phyloP scores from a whole-genome alignment of 2,888 invertebrate species.

The Trypoxylon attenuatum region DNA sequence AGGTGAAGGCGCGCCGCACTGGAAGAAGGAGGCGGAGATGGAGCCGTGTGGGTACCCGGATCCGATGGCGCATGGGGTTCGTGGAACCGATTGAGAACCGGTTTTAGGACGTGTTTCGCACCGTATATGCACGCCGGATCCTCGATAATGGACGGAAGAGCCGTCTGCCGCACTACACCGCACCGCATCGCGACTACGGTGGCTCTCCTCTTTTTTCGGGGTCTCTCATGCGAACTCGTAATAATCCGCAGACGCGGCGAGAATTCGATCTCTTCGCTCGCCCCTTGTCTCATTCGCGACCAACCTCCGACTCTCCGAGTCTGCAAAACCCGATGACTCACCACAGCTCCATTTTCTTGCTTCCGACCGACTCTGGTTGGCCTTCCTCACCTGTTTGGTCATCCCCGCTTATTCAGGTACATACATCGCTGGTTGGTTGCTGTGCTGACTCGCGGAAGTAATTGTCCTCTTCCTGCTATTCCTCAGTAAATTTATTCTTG shows the following conservation, averaged over 20 bases:
- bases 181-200: too few relatives aligned
- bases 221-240: slow-evolving; percentile 30
- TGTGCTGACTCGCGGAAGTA: too few relatives aligned
- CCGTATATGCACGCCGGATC: slow-evolving; percentile 54
- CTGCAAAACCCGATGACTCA: slow-evolving; percentile 17
- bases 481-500: too few relatives aligned
- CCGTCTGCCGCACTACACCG: slow-evolving; percentile 44
- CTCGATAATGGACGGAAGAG: slow-evolving; percentile 58
- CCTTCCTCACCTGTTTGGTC: too few relatives aligned
- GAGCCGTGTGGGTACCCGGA: slow-evolving; percentile 64
- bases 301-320: too few relatives aligned
- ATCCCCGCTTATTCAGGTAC: too few relatives aligned
- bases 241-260: slow-evolving; percentile 50
- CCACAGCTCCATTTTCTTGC: slow-evolving; percentile 19
- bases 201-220: slow-evolving; percentile 36
- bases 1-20: slow-evolving; percentile 16
- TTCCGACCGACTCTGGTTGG: slow-evolving; percentile 9
- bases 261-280: slow-evolving; percentile 56
- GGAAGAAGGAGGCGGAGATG: slow-evolving; percentile 31
- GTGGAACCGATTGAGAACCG: slow-evolving; percentile 67
- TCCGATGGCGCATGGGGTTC: slow-evolving; percentile 65
- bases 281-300: too few relatives aligned
- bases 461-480: too few relatives aligned
- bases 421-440: too few relatives aligned
- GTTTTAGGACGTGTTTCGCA: slow-evolving; percentile 60